Conservation (phyloP, 2,888 invertebrate species). For the Sinohyriopsis cumingii region DNA sequence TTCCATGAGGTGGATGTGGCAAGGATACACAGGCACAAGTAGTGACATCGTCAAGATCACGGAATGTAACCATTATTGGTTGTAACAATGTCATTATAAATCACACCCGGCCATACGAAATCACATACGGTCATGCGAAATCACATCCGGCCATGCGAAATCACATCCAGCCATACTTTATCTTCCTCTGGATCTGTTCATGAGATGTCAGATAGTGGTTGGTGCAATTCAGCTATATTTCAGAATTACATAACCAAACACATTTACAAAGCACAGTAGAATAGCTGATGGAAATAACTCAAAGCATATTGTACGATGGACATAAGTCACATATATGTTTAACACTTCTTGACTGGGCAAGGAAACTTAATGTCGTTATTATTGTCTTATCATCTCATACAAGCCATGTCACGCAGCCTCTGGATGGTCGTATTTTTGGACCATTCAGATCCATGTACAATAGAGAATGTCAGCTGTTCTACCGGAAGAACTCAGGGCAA, state of each 20-base stretch:
- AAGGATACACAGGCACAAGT: too few species aligned
- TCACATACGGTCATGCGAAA: too few species aligned
- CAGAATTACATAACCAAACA: neutral
- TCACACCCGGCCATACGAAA: too few species aligned
- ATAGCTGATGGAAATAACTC: neutral
- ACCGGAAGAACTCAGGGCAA: neutral
- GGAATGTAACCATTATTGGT: too few species aligned
- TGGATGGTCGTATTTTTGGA: too few species aligned
- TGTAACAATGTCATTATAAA: too few species aligned
- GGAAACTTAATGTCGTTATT: neutral
- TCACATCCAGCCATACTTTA: neutral
- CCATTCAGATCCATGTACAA: too few species aligned
- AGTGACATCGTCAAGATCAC: too few species aligned
- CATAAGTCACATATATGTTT: conserved; percentile 2
- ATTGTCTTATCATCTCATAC: neutral
- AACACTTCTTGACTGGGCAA: neutral
- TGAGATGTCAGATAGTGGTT: conserved; percentile 1
- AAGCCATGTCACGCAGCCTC: neutral
- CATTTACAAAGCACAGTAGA: neutral
- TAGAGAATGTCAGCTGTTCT: too few species aligned
- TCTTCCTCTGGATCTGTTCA: conserved; percentile 1
- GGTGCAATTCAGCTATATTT: neutral
- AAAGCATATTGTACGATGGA: conserved; percentile 1
- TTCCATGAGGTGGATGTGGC: too few species aligned
- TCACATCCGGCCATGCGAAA: too few species aligned